A percentile compares a stretch with the other conserved stretches of the same genome.
phyloP scores from a whole-genome alignment of 1,140 invertebrate genomes.

The Melanaphis sacchari region DNA sequence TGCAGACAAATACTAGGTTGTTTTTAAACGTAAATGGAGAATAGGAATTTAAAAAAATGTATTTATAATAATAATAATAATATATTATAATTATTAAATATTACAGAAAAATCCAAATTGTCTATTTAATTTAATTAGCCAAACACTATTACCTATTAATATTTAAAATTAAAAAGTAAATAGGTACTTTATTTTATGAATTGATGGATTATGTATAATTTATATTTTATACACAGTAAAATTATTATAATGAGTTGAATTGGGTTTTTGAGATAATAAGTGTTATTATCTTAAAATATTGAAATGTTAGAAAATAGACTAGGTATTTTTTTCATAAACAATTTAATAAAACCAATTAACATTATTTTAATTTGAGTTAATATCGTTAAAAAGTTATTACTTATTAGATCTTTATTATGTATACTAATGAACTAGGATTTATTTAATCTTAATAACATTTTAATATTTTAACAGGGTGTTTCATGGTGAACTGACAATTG shows the following conservation, averaged over 20 bases:
- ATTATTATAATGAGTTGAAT: neutral
- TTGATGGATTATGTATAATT: neutral
- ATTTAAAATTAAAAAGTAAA: neutral
- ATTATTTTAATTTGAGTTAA: neutral
- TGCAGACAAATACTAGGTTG: too few species aligned
- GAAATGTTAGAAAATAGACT: neutral
- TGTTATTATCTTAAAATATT: neutral
- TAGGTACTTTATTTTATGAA: neutral
- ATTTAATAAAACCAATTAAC: neutral
- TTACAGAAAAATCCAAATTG: neutral
- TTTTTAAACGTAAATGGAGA: too few species aligned
- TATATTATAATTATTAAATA: neutral
- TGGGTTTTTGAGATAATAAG: neutral
- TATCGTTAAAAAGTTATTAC: neutral
- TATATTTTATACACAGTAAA: neutral
- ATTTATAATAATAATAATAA: too few species aligned
- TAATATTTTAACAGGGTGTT: too few species aligned
- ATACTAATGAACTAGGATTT: neutral
- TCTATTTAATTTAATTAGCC: neutral
- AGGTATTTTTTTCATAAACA: neutral
- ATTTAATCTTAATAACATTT: neutral
- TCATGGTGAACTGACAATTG: too few species aligned
- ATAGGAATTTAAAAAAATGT: neutral
- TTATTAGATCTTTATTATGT: neutral
- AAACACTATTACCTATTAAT: neutral